Conservation (phyloP, 2,113 vertebrate species). For the Apistogramma diplotaenia region DNA sequence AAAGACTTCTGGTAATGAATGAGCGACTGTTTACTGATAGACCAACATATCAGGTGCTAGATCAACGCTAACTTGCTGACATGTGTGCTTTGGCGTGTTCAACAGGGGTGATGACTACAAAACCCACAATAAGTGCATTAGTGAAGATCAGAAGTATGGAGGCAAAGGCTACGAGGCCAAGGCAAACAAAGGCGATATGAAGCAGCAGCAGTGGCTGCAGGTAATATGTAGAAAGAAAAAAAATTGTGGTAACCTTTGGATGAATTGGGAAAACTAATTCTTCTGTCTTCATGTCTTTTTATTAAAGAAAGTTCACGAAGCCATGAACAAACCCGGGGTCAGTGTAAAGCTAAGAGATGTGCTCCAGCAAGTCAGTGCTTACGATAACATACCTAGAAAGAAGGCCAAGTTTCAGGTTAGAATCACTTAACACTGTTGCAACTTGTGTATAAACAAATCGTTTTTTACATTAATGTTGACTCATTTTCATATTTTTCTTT, state of each 20-base stretch:
- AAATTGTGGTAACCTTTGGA: background rate
- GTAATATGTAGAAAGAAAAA: slow-evolving; percentile 60
- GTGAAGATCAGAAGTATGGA: slow-evolving; percentile 94
- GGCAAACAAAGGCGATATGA: slow-evolving; percentile 87
- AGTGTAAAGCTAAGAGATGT: slow-evolving; percentile 81
- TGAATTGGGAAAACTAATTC: background rate
- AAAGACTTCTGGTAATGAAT: slow-evolving; percentile 89
- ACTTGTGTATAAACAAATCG: background rate
- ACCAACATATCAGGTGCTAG: background rate
- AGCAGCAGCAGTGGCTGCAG: slow-evolving; percentile 95
- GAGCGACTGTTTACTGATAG: background rate
- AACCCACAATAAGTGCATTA: slow-evolving; percentile 85
- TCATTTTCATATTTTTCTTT: background rate
- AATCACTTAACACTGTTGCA: background rate
- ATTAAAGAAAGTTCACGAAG: slow-evolving; percentile 85
- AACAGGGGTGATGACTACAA: slow-evolving; percentile 90
- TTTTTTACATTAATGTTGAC: background rate
- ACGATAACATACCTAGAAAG: slow-evolving; percentile 93
- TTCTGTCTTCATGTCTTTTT: background rate
- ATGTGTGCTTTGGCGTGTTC: background rate
- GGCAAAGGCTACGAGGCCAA: slow-evolving; percentile 90
- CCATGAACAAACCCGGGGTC: slow-evolving; percentile 84
- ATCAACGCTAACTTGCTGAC: background rate
- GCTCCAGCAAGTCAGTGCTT: slow-evolving; percentile 83
- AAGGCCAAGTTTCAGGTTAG: slow-evolving; percentile 92